Evolutionary conservation across 1,140 invertebrate genomes (phyloP).

Genomic region (Gonatopus flavifemur): DNA sequence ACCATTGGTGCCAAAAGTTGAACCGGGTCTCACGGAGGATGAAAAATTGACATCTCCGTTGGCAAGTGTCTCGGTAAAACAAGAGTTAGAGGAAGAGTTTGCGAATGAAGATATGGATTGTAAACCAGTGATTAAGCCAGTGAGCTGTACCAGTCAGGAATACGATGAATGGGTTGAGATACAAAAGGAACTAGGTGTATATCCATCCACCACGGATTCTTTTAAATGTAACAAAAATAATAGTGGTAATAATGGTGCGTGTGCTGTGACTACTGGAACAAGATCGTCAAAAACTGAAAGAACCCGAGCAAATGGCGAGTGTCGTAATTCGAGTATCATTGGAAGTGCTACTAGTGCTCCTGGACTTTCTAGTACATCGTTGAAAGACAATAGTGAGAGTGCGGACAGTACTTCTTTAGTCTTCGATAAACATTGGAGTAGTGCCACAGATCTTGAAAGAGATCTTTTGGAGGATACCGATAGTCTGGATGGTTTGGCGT

Average conservation of each 20-base stretch:
- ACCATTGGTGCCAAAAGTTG: slow-evolving; percentile 50
- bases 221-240: slow-evolving; percentile 43
- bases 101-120: slow-evolving; percentile 43
- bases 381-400: slow-evolving; percentile 34
- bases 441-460: slow-evolving; percentile 49
- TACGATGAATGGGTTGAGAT: slow-evolving; percentile 73
- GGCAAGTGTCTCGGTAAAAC: slow-evolving; percentile 45
- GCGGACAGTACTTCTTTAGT: slow-evolving; percentile 14
- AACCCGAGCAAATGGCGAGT: slow-evolving; percentile 52
- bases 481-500: slow-evolving; percentile 48
- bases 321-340: slow-evolving; percentile 30
- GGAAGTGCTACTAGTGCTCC: slow-evolving; percentile 25
- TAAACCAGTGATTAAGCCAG: slow-evolving; percentile 42
- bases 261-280: slow-evolving; percentile 19
- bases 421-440: slow-evolving; percentile 36
- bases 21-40: slow-evolving; percentile 42
- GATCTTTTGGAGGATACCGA: slow-evolving; percentile 51
- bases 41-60: slow-evolving; percentile 29
- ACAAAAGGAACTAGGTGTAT: slow-evolving; percentile 67
- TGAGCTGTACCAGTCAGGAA: slow-evolving; percentile 52
- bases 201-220: slow-evolving; percentile 40
- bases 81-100: slow-evolving; percentile 52
- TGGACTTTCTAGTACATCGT: slow-evolving; percentile 22
- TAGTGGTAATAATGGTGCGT: slow-evolving; percentile 21
- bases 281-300: slow-evolving; percentile 38